These are phyloP conservation scores for Crotalus helleri DNA, from an alignment of 2,113 vertebrate genomes.

Conservation along the genomic window DNA sequence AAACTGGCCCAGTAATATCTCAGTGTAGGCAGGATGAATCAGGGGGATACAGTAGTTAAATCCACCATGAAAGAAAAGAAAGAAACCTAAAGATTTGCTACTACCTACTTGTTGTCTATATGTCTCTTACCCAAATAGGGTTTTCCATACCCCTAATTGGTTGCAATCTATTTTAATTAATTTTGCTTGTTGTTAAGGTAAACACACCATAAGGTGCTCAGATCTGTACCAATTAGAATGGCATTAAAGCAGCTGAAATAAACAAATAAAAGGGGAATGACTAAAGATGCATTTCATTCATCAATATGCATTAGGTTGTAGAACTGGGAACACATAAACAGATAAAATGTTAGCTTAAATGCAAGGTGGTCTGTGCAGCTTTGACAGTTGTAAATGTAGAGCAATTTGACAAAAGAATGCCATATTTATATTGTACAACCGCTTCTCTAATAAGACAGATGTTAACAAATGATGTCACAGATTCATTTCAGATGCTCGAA, in stretches of 20 bases:
- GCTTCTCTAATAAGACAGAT: constrained; percentile 6
- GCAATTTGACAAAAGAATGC: not conserved
- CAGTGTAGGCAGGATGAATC: not conserved
- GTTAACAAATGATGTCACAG: not conserved
- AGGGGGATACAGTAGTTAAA: not conserved
- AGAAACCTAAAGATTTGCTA: not conserved
- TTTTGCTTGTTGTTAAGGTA: not conserved
- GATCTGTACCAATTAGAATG: not conserved
- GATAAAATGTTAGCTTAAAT: constrained; percentile 4
- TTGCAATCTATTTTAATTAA: not conserved
- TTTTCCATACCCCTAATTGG: not conserved
- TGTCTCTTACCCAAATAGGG: not conserved
- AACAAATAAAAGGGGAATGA: not conserved
- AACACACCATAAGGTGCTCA: not conserved
- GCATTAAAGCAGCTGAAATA: not conserved
- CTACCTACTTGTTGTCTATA: not conserved
- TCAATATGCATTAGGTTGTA: not conserved
- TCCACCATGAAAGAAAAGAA: not conserved
- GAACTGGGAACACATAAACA: not conserved
- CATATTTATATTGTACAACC: not conserved
- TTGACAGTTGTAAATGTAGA: not conserved
- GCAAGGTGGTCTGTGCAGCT: not conserved
- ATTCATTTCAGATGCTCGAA: constrained; percentile 4
- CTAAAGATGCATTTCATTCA: not conserved
- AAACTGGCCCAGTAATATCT: not conserved